Percentiles rank a stretch among this genome's conserved stretches.
phyloP scores from a whole-genome alignment of 2,113 vertebrate genomes.

The Mirounga angustirostris region DNA sequence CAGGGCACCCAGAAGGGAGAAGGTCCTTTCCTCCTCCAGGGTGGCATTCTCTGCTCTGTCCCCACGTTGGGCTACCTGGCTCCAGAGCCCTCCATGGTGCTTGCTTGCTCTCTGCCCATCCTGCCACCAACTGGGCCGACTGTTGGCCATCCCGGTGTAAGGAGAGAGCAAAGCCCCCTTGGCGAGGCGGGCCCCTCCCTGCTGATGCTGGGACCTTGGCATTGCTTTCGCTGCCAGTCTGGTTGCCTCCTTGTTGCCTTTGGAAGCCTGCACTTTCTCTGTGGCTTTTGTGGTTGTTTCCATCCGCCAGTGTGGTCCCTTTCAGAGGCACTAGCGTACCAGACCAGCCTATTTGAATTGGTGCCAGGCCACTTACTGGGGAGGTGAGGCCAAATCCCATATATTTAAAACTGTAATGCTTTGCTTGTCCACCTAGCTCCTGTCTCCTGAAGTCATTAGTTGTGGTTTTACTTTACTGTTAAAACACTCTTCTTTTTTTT shows the following conservation, averaged over 20 bases:
- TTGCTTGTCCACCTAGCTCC: constrained; percentile 90
- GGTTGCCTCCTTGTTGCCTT: constrained; percentile 89
- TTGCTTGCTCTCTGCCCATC: background rate
- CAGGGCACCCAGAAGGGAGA: background rate
- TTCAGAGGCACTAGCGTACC: constrained; percentile 87
- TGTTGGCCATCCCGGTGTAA: background rate
- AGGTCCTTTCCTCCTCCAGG: background rate
- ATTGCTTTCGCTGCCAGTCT: constrained; percentile 83
- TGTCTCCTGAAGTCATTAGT: constrained; percentile 91
- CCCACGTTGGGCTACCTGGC: background rate
- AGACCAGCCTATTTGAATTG: constrained; percentile 89
- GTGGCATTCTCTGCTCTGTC: background rate
- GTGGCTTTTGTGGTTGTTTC: constrained; percentile 91
- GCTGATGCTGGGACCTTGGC: constrained; percentile 78
- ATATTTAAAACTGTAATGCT: constrained; percentile 89
- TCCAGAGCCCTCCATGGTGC: background rate
- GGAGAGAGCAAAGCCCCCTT: constrained; percentile 66
- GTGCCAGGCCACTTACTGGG: constrained; percentile 90
- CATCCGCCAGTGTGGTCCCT: constrained; percentile 92
- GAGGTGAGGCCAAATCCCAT: constrained; percentile 90
- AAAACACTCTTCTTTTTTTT: constrained; percentile 86
- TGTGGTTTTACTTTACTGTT: constrained; percentile 91
- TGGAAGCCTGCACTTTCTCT: constrained; percentile 88
- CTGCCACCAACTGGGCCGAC: background rate
- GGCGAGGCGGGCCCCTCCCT: constrained; percentile 64